Evolutionary conservation across 2,888 invertebrate species (phyloP).

Genomic region (Harmothoe impar): DNA sequence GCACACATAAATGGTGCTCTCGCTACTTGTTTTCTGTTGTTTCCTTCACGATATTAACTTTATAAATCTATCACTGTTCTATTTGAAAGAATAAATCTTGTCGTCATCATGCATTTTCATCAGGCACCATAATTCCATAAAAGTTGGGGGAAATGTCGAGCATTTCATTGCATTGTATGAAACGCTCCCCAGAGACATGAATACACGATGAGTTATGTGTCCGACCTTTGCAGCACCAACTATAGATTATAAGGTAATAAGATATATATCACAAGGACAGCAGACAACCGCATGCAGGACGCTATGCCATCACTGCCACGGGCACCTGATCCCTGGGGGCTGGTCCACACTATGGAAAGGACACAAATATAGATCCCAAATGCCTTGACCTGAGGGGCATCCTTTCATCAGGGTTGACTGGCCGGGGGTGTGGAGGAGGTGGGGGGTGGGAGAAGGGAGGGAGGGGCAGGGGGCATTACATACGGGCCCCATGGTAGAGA

Average conservation of each 20-base stretch:
- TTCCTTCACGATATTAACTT: no score
- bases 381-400: background rate
- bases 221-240: no score
- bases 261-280: constrained; percentile 27
- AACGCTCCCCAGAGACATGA: no score
- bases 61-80: no score
- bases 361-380: constrained; percentile 7
- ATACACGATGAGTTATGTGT: no score
- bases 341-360: background rate
- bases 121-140: no score
- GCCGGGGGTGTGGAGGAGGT: background rate
- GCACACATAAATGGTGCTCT: no score
- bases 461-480: background rate
- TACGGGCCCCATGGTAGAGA: background rate
- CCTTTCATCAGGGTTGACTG: constrained; percentile 23
- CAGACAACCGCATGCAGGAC: background rate
- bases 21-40: no score
- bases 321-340: background rate
- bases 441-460: background rate
- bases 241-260: background rate
- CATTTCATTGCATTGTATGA: no score
- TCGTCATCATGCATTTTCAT: no score
- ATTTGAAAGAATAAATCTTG: no score
- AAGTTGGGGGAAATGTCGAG: no score
- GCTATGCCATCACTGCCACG: background rate